phyloP scores from a whole-genome alignment of 2,888 invertebrate species.

The Eupithecia abbreviata region DNA sequence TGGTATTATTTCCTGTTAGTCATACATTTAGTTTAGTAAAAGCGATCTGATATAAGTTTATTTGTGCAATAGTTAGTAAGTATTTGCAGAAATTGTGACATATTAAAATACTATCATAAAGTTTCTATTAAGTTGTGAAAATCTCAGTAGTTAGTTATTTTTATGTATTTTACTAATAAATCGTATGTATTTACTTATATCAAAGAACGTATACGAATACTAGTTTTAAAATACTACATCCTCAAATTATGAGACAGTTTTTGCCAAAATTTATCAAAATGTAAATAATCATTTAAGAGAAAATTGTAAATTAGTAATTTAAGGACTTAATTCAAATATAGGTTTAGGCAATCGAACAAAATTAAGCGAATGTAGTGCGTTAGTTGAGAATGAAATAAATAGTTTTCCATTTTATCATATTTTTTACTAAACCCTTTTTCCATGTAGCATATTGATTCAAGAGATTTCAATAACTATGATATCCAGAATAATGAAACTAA shows the following conservation, averaged over 20 bases:
- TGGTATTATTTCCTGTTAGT: conserved; percentile 27
- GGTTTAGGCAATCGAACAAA: conserved; percentile 37
- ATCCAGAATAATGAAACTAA: neutral
- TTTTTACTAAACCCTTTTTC: conserved; percentile 21
- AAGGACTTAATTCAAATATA: conserved; percentile 30
- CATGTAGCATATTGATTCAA: neutral
- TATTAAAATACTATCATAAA: neutral
- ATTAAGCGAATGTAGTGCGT: conserved; percentile 47
- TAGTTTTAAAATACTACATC: conserved; percentile 21
- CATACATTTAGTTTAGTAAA: conserved; percentile 26
- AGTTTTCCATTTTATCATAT: conserved; percentile 62
- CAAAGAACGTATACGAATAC: conserved; percentile 46
- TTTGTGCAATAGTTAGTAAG: conserved; percentile 52
- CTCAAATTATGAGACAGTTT: conserved; percentile 14
- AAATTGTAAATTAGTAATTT: conserved; percentile 45
- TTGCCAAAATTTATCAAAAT: conserved; percentile 25
- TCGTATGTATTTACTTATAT: conserved; percentile 21
- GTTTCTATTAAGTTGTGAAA: neutral
- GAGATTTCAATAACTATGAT: neutral
- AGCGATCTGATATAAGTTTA: conserved; percentile 42
- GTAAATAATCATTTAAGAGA: conserved; percentile 18
- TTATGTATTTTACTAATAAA: conserved; percentile 24
- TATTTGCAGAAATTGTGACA: neutral
- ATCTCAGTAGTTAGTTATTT: conserved; percentile 6
- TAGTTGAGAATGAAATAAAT: conserved; percentile 66